Base-by-base conservation (phyloP, 2,888 invertebrate genomes). In the Aphodius sticticus region DNA sequence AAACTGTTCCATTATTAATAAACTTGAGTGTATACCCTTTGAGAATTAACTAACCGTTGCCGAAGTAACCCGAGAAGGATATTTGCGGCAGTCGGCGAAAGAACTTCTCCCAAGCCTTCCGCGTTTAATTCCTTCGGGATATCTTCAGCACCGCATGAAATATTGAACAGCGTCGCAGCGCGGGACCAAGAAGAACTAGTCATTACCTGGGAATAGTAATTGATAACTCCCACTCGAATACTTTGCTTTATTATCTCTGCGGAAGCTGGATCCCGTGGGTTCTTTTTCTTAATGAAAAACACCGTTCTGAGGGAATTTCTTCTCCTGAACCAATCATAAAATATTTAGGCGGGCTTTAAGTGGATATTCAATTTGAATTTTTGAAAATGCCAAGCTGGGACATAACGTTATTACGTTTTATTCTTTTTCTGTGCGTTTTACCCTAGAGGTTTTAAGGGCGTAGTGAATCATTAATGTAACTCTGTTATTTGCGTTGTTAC, bases 1-100 rank as follows among this genome's bases (percentile, higher is more conserved):
- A 53, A 53, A 53, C 53, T 53, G 53, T 53, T 53, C 53, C 53
- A 53, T 53, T 53, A 53, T 53, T 53, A 53, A 53, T 53, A 53
- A 53, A 53, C 53, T 53, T 53, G 53, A 53, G 53, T 53, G 53
- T 53, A 53, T 53, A 53, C 53, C 53, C 53, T 53, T 53, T 53
- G 53, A 53, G 53, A 53, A 53, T 53, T 53, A 53, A 2, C 53
- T 53, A 53, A 53, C 53, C 53, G 53, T 53, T 53, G 53, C 53
- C 53, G 53, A 12, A 53, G 53, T 53, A 53, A 53, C 53, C 9
- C 7, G 53, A 53, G 12, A 53, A 53, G 53, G 53, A 26, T 26
- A 26, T 26, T 26, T 3, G 53, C 53, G 53, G 53, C 7, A 53
- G 26, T 26, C 26, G 26, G 26, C 26, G 53, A 53, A 53, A 53